Evolutionary conservation across 2,888 invertebrate genomes (phyloP).

Genomic region (Latrodectus elegans): DNA sequence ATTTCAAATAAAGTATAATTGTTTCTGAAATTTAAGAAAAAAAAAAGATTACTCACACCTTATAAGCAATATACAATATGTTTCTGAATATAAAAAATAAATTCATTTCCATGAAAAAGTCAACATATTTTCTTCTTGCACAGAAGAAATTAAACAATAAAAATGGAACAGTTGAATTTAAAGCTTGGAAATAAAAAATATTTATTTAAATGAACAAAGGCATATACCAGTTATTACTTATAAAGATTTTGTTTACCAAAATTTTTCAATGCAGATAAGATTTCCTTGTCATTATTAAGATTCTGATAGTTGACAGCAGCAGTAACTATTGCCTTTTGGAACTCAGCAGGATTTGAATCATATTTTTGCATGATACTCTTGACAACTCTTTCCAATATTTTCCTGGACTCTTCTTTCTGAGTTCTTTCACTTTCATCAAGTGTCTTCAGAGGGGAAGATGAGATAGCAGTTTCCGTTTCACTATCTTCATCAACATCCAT

Average conservation of each 20-base stretch:
- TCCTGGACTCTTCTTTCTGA: conserved; percentile 52
- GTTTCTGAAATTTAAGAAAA: not conserved
- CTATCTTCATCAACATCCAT: conserved; percentile 47
- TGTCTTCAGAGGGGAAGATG: not conserved
- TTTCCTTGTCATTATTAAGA: conserved; percentile 55
- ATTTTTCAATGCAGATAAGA: conserved; percentile 45
- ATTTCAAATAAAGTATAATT: not conserved
- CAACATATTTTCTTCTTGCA: not conserved
- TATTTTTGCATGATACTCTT: conserved; percentile 60
- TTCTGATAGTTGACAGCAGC: conserved; percentile 65
- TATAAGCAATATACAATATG: not conserved
- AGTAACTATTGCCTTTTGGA: conserved; percentile 62
- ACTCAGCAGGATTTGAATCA: conserved; percentile 55
- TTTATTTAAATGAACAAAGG: not conserved
- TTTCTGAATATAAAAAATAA: not conserved
- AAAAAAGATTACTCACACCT: not conserved
- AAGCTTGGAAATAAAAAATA: not conserved
- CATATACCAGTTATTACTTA: conserved; percentile 20
- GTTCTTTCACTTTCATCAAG: not conserved
- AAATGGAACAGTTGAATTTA: too few relatives aligned
- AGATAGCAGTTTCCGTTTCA: not conserved
- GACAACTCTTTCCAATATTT: conserved; percentile 54
- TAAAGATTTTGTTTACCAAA: conserved; percentile 56
- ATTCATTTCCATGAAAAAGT: not conserved
- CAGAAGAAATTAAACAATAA: too few relatives aligned